Evolutionary conservation across 2,888 invertebrate species (phyloP).

Genomic region (Ormyrus thymus): DNA sequence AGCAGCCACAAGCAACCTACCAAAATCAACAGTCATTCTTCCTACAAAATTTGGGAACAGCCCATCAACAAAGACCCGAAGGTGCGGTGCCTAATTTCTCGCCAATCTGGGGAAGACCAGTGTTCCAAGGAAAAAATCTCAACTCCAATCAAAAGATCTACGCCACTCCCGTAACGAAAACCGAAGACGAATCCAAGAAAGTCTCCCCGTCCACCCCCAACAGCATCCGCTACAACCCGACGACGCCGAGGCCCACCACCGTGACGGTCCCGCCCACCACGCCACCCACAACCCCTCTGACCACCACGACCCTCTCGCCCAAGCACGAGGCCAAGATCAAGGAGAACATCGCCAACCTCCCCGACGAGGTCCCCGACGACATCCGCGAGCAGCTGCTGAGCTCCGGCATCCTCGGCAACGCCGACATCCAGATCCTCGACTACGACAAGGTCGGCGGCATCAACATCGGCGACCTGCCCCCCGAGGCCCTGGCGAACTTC

Average conservation of each 20-base stretch:
- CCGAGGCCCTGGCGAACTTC: constrained; percentile 90
- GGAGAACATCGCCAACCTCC: constrained; percentile 77
- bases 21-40: constrained; percentile 68
- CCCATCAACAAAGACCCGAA: constrained; percentile 69
- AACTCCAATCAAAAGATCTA: constrained; percentile 67
- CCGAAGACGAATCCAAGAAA: constrained; percentile 58
- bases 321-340: constrained; percentile 76
- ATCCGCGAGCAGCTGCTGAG: constrained; percentile 87
- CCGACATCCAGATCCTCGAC: constrained; percentile 90
- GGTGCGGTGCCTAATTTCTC: constrained; percentile 61
- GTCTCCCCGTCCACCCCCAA: constrained; percentile 72
- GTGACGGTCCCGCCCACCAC: constrained; percentile 74
- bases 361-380: constrained; percentile 93
- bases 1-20: constrained; percentile 65
- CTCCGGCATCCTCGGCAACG: constrained; percentile 90
- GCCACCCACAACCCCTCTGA: constrained; percentile 76
- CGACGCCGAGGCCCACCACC: constrained; percentile 72
- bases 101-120: constrained; percentile 69
- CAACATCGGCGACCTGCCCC: constrained; percentile 87
- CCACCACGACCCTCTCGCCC: constrained; percentile 76
- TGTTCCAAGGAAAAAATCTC: constrained; percentile 57
- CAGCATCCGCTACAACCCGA: constrained; percentile 59
- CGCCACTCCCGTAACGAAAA: constrained; percentile 69
- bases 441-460: constrained; percentile 93
- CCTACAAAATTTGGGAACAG: constrained; percentile 63